Conservation (phyloP, 2,113 vertebrate genomes). For the Tenebrosternarchus preto region DNA sequence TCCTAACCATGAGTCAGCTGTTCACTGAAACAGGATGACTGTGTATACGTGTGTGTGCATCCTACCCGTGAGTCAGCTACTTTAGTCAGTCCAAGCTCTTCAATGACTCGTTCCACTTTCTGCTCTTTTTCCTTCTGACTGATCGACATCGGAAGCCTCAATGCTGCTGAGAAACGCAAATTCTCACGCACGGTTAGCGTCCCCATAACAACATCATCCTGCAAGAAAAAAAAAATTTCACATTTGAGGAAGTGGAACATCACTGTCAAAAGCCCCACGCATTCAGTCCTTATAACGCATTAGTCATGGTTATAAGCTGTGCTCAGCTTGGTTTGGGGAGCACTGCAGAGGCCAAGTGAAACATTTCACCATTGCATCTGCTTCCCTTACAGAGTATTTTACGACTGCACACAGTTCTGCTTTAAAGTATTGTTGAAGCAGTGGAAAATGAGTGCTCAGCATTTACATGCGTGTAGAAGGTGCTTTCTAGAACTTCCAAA, state of each 20-base stretch:
- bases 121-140: conserved; percentile 72
- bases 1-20: conserved; percentile 79
- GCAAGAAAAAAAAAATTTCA: background rate
- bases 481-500: background rate
- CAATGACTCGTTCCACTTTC: conserved; percentile 75
- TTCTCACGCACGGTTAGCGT: conserved; percentile 86
- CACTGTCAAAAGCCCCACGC: background rate
- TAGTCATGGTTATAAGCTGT: background rate
- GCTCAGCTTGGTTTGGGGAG: background rate
- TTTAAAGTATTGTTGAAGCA: background rate
- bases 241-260: background rate
- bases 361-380: background rate
- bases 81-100: conserved; percentile 79
- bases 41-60: background rate
- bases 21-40: conserved; percentile 71
- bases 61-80: conserved; percentile 85
- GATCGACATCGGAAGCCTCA: conserved; percentile 78
- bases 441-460: background rate
- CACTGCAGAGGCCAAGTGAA: background rate
- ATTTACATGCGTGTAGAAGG: background rate
- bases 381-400: background rate
- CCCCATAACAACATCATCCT: conserved; percentile 89
- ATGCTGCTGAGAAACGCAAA: conserved; percentile 82
- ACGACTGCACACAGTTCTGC: background rate
- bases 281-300: background rate